Evolutionary conservation across 2,113 vertebrate genomes (phyloP).

Genomic region (Castor canadensis): DNA sequence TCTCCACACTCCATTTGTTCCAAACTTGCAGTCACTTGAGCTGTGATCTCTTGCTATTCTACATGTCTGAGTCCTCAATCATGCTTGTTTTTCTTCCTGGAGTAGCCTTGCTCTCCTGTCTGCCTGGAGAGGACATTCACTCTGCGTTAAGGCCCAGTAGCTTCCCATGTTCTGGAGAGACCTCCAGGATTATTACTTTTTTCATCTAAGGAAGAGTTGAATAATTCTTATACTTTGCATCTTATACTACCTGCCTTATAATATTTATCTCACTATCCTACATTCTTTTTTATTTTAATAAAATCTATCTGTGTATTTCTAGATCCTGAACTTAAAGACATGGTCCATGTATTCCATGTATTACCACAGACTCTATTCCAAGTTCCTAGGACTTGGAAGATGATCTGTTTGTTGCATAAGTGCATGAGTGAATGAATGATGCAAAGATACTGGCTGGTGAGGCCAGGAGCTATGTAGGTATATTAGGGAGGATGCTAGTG

Average conservation of each 20-base stretch:
- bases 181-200: background rate
- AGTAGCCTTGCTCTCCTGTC: background rate
- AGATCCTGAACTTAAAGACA: background rate
- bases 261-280: background rate
- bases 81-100: background rate
- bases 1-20: background rate
- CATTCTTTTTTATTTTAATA: slow-evolving; percentile 3
- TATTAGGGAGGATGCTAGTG: background rate
- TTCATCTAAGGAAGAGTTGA: background rate
- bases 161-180: background rate
- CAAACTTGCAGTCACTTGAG: background rate
- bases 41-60: background rate
- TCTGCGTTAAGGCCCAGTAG: background rate
- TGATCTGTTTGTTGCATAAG: background rate
- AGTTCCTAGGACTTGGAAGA: background rate
- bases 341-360: background rate
- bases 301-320: background rate
- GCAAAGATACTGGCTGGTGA: background rate
- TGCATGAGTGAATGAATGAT: background rate
- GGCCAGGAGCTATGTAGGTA: background rate
- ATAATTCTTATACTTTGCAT: background rate
- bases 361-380: background rate
- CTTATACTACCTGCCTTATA: background rate
- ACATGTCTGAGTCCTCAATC: background rate
- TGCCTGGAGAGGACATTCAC: background rate